Conservation (phyloP, 2,113 vertebrate species). For the Sinocyclocheilus grahami region DNA sequence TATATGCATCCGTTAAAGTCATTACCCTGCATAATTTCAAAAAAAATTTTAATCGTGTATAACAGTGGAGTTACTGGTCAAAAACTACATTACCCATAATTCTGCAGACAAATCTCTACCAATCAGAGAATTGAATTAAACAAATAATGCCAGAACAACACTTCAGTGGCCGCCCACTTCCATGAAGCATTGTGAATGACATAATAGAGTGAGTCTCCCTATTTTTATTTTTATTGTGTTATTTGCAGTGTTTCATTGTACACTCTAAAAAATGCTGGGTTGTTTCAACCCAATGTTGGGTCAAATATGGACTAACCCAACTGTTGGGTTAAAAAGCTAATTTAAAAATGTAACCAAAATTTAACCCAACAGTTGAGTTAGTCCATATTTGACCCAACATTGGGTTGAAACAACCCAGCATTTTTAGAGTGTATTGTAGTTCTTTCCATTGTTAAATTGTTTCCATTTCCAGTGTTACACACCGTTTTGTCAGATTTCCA, state of each 20-base stretch:
- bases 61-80: background rate
- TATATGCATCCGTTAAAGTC: background rate
- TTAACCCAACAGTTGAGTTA: too few species aligned
- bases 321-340: too few species aligned
- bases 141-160: background rate
- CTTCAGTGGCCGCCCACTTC: background rate
- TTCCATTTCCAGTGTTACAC: background rate
- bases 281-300: too few species aligned
- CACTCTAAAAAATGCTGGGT: too few species aligned
- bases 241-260: background rate
- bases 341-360: too few species aligned
- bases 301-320: too few species aligned
- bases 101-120: background rate
- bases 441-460: background rate
- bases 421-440: background rate
- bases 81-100: background rate
- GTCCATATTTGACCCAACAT: too few species aligned
- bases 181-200: background rate
- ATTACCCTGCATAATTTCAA: too few species aligned
- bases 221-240: background rate
- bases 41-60: background rate
- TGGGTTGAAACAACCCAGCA: too few species aligned
- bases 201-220: too few species aligned
- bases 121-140: background rate
- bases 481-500: background rate